Evolutionary conservation across 2,113 vertebrate genomes (phyloP).

Genomic region (Mobula birostris): DNA sequence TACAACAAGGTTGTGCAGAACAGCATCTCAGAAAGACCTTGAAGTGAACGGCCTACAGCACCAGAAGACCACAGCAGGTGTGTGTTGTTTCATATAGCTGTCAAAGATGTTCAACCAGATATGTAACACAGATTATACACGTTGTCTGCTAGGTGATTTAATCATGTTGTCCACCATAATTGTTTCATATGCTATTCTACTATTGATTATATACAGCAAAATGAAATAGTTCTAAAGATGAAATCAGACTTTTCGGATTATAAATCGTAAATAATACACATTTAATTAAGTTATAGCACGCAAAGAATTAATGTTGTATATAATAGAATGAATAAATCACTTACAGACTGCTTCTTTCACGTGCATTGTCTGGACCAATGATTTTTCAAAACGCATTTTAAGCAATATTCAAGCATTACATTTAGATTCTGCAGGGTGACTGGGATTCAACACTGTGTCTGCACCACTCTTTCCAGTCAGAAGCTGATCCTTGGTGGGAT

Average conservation of each 20-base stretch:
- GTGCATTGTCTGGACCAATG: not conserved
- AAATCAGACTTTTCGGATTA: not conserved
- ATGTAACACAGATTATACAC: not conserved
- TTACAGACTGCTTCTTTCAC: not conserved
- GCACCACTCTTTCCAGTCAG: not conserved
- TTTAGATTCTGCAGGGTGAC: not conserved
- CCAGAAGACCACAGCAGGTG: too few species aligned
- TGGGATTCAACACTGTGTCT: not conserved
- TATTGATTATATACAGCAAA: not conserved
- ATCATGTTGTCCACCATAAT: not conserved
- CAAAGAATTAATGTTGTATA: not conserved
- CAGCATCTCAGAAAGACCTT: too few species aligned
- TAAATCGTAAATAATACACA: not conserved
- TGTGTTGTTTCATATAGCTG: not conserved
- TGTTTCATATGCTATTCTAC: not conserved
- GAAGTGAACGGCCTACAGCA: too few species aligned
- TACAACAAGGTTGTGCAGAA: too few species aligned
- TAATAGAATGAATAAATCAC: not conserved
- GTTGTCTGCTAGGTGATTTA: not conserved
- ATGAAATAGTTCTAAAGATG: not conserved
- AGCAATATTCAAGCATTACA: not conserved
- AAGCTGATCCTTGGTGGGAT: not conserved
- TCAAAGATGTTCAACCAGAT: not conserved
- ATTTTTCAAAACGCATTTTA: not conserved
- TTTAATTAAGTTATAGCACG: not conserved